phyloP scores from a whole-genome alignment of 2,797 vertebrate species.

The Poecilia wingei region DNA sequence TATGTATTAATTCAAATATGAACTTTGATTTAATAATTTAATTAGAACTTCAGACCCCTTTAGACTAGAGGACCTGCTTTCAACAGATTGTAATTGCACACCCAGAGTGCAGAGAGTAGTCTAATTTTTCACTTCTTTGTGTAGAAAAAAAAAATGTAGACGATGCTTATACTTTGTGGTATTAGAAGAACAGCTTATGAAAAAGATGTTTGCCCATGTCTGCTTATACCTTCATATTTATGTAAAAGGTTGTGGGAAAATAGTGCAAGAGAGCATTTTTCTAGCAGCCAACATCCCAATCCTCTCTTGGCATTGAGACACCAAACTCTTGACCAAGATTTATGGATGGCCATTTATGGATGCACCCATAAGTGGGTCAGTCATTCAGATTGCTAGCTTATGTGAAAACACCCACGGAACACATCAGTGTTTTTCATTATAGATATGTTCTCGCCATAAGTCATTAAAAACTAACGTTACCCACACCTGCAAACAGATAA shows the following conservation, averaged over 20 bases:
- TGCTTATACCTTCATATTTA: background rate
- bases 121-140: background rate
- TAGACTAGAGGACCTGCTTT: background rate
- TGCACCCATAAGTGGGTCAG: background rate
- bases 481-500: background rate
- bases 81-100: background rate
- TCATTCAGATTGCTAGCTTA: background rate
- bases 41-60: background rate
- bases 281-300: background rate
- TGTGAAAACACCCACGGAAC: background rate
- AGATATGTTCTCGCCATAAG: background rate
- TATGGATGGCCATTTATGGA: background rate
- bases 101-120: too few relatives aligned
- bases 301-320: background rate
- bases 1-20: background rate
- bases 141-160: background rate
- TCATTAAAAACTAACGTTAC: background rate
- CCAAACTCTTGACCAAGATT: background rate
- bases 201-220: background rate
- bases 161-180: background rate
- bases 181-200: background rate
- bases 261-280: background rate
- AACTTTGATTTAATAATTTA: background rate
- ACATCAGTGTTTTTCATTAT: background rate
- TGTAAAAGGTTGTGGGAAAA: background rate